phyloP scores from a whole-genome alignment of 23 tunicate genomes.

The Halocynthia aurantium region DNA sequence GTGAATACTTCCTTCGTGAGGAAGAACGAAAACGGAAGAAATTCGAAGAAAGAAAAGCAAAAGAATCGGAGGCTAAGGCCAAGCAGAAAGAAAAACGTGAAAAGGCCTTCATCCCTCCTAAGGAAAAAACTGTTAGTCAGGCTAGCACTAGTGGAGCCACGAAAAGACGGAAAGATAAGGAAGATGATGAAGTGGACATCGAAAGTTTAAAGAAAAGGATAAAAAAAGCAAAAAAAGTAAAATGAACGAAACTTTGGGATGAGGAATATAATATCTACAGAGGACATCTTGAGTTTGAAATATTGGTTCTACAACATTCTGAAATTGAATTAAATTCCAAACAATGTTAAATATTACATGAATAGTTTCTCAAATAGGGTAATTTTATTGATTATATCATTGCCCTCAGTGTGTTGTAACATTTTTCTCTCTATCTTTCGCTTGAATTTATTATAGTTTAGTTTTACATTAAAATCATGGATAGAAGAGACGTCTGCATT shows the following conservation, averaged over 20 bases:
- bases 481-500: no score
- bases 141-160: background rate
- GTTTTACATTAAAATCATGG: no score
- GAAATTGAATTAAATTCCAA: no score
- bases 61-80: conserved; percentile 47
- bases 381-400: no score
- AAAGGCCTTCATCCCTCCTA: conserved; percentile 49
- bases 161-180: conserved; percentile 12
- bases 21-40: conserved; percentile 60
- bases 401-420: no score
- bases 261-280: background rate
- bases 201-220: conserved; percentile 55
- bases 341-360: no score
- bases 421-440: no score
- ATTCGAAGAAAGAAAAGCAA: conserved; percentile 40
- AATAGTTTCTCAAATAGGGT: no score
- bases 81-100: conserved; percentile 43
- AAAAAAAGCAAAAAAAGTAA: conserved; percentile 58
- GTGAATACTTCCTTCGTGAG: conserved; percentile 94
- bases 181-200: conserved; percentile 57
- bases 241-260: background rate
- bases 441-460: no score
- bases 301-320: no score
- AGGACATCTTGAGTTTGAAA: no score
- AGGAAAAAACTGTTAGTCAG: conserved; percentile 32